Conservation (phyloP, 2,888 invertebrate genomes). For the Podotricha telesiphe region DNA sequence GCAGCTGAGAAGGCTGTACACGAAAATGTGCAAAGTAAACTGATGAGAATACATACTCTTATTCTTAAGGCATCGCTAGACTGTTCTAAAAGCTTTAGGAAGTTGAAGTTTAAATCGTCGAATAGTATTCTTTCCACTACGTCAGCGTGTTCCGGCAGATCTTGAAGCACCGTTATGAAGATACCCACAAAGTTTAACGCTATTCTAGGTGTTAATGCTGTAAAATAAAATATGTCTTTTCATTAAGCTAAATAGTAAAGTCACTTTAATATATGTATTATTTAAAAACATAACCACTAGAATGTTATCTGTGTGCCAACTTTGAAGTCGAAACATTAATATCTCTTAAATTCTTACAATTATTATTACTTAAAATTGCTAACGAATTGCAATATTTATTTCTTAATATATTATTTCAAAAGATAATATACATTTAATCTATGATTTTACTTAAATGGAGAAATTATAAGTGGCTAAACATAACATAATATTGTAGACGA, state of each 20-base stretch:
- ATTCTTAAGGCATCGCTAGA: slow-evolving; percentile 83
- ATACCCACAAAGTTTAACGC: slow-evolving; percentile 88
- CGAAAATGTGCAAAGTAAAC: slow-evolving; percentile 87
- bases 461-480: no score
- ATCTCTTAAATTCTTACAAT: no score
- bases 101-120: slow-evolving; percentile 76
- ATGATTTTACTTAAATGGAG: no score
- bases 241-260: background rate
- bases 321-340: no score
- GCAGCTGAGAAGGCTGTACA: slow-evolving; percentile 84
- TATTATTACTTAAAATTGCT: no score
- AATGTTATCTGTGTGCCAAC: background rate
- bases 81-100: slow-evolving; percentile 83
- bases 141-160: slow-evolving; percentile 89
- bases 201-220: slow-evolving; percentile 84
- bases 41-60: slow-evolving; percentile 88
- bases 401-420: no score
- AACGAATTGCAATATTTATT: no score
- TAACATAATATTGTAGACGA: no score
- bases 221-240: slow-evolving; percentile 42
- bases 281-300: background rate
- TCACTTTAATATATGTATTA: background rate
- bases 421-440: no score
- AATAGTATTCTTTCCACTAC: slow-evolving; percentile 89
- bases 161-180: slow-evolving; percentile 88